Evolutionary conservation across 1,140 invertebrate genomes (phyloP), one percentile per base, ranked within the genome.

Genomic region (Drosophila truncata): DNA sequence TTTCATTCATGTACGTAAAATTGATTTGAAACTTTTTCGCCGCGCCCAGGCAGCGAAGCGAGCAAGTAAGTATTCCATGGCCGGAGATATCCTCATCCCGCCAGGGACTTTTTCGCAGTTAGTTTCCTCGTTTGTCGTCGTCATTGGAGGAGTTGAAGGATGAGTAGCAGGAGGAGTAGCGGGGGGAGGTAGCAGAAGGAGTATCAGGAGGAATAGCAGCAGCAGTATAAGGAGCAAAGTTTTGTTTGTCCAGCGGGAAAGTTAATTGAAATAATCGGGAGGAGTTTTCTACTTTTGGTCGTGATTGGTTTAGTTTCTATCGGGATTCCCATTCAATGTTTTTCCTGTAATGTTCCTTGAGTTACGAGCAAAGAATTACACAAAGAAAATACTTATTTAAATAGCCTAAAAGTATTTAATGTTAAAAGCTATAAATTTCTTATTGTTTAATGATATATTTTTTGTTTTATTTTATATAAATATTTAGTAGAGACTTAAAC

Each of bases 1-100:
- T 87, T 83, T 88, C 84, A 88, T 87, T 78, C 84, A 87, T 88
- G 84, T 83, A 87, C 80, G 80, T 87, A 76, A 87, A 87, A 87
- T 87, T 87, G 83, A 87, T 87, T 87, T 83, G 61, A 63, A 87
- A 87, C 84, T 82, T 87, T 85, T 74, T 62, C 63, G 66, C 66
- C 63, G 63, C 52, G 63, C 66, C 47, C 14, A n/a, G 73, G 63
- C 73, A 77, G 72, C 73, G 39, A 77, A 77, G 63, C 73, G 73
- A 59, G 42, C 71, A 77, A 61, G 73, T 11, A 57, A 77, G 57
- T 46, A 27, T 54, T 70, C 63, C n/a, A 50, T 29, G 37, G 62
- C n/a, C 49, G 57, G 62, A 33, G 52, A 55, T 29, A 35, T 70
- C 62, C 29, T 41, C 29, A 63, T 25, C 11, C 44, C 29, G 9